Conservation (phyloP, 2,113 vertebrate genomes). For the Ploceus nigricollis region DNA sequence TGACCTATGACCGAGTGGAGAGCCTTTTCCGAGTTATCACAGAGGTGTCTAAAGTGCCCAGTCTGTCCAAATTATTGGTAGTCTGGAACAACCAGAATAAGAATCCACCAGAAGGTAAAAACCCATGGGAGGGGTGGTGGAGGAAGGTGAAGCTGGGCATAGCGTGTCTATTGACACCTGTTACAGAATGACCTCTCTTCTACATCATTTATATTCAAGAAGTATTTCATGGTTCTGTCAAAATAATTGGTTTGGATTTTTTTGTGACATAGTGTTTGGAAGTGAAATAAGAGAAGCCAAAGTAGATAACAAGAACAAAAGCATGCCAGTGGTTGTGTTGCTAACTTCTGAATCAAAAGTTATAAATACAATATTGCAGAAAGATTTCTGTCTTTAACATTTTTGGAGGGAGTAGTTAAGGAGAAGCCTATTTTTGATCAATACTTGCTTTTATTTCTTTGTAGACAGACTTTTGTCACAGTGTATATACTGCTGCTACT, state of each 20-base stretch:
- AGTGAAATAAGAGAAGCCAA: background rate
- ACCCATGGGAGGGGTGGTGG: background rate
- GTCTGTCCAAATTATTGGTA: constrained; percentile 92
- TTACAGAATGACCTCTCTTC: background rate
- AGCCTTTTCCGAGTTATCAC: constrained; percentile 98
- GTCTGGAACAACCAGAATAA: constrained; percentile 99
- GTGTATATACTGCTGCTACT: background rate
- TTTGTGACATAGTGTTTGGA: background rate
- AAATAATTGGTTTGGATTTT: background rate
- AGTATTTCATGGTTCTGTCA: background rate
- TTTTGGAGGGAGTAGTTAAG: background rate
- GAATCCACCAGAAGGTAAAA: constrained; percentile 92
- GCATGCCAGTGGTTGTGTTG: background rate
- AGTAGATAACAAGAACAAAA: background rate
- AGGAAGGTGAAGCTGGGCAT: background rate
- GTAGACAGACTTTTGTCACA: background rate
- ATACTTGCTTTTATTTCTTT: background rate
- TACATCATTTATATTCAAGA: background rate
- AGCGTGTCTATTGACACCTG: background rate
- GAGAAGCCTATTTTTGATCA: background rate
- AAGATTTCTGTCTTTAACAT: background rate
- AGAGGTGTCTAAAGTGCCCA: constrained; percentile 95
- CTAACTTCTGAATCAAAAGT: background rate
- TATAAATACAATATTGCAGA: background rate
- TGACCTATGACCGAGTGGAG: constrained; percentile 95